Base-by-base conservation (phyloP, 2,888 invertebrate genomes). In the Dolichomitus sp. region DNA sequence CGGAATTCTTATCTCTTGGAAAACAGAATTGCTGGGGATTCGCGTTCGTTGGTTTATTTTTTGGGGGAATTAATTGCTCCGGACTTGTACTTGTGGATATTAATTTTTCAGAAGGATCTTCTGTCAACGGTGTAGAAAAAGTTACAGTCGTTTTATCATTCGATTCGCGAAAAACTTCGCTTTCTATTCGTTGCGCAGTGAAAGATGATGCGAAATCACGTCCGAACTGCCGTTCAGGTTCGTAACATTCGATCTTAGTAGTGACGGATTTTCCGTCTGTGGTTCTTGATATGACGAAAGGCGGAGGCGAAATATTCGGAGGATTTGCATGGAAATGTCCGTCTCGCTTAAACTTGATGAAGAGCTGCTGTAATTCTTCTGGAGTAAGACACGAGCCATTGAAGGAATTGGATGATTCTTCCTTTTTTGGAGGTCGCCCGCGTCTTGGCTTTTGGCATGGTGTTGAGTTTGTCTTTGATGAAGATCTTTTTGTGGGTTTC, bases 251-350 rank as follows among this genome's bases (percentile, higher is more conserved):
- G 33, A 73, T 73, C 37, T 50, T 72, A 11, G 61, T 81, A 7
- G 59, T 59, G 1, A 37, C 40, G 17, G 7, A 17, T 30, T 63
- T 82, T 9, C 54, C 63, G 11, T 83, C 57, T 3, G 11, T 73
- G 1, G 61, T 73, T 57, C 42, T 57, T 0, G 76, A 30, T 17
- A 52, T 50, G 2, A 70, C 69, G 14, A 72, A 11, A 9, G 73
- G 68, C 14, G 42, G 45, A 0, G 69, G 61, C n/a, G 68, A 70
- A n/a, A 19, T 0, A 11, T 0, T 33, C 1, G 54, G 23, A 11
- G 68, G 12, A 9, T 42, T 59, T 1, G 2, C 7, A 11, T 42
- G 57, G 42, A 80, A 83, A 69, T 83, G 73, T 7, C 80, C 69
- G 14, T 83, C 83, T 2, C 40, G 19, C 0, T n/a, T 23, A 19